Evolutionary conservation across 23 tunicate genomes (phyloP).

Genomic region (Clavelina lepadiformis): DNA sequence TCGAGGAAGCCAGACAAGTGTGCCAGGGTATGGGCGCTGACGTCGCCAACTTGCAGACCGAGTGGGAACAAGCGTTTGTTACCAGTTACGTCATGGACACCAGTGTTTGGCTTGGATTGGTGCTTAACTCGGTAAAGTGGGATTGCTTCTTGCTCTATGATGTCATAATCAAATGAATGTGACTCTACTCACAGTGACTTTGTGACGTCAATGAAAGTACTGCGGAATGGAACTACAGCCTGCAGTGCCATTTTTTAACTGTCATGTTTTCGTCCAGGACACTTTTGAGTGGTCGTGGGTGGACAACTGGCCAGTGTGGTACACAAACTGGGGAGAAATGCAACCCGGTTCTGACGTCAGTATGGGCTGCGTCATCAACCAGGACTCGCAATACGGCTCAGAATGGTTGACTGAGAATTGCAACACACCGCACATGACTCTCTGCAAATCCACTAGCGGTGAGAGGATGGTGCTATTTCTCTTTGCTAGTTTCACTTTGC

Average conservation of each 20-base stretch:
- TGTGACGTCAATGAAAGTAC: no score
- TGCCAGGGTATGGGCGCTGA: conserved; percentile 38
- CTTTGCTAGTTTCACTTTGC: no score
- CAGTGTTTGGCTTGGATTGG: conserved; percentile 75
- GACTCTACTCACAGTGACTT: no score
- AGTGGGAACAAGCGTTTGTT: conserved; percentile 63
- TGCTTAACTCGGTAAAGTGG: conserved; percentile 36
- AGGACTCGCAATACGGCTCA: conserved; percentile 51
- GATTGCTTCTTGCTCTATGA: no score
- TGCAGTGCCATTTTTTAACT: no score
- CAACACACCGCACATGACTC: conserved; percentile 29
- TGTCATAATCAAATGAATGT: no score
- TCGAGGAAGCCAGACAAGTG: conserved; percentile 54
- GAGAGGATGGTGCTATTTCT: no score
- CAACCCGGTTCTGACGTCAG: conserved; percentile 52
- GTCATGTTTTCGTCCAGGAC: conserved; percentile 37
- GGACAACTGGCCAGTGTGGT: conserved; percentile 96
- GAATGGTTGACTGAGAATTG: conserved; percentile 83
- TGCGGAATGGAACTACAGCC: no score
- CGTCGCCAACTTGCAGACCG: conserved; percentile 67
- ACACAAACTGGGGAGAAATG: conserved; percentile 82
- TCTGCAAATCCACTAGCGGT: conserved; percentile 82
- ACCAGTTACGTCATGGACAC: conserved; percentile 59
- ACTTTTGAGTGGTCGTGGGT: conserved; percentile 74
- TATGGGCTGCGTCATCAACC: conserved; percentile 54